Base-by-base conservation (phyloP, 2,888 invertebrate species). In the Caenorhabditis sp. region DNA sequence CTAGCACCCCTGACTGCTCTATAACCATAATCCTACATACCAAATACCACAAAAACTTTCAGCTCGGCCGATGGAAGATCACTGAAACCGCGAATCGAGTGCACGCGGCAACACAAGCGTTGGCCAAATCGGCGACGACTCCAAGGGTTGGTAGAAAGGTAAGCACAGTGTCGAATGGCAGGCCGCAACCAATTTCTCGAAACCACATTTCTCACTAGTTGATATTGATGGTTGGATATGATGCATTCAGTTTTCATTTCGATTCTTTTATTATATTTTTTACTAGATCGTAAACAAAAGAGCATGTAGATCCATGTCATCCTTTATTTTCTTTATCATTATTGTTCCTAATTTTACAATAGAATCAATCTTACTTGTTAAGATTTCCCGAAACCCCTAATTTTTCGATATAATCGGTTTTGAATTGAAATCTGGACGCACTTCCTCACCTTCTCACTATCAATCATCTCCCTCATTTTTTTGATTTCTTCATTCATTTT, bases 61-160 rank as follows among this genome's bases (percentile, higher is more conserved):
- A 87, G 85, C 82, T 88, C 35, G 92, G 92, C 7, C 88, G 92
- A 44, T 92, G 92, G 92, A 92, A 92, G 82, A 85, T 92, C 59
- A 90, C 88, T 19, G 91, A 92, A 49, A 88, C 91, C 7, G 89
- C 92, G 7, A 89, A 90, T 51, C 83, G 88, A 56, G 89, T 90
- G 26, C 90, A 90, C 58, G 90, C 89, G 5, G 89, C 90, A 8
- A 85, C 87, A 1, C 87, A 88, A 59, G 86, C 88, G 12, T 54
- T 80, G 44, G 74, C 80, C 19, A 84, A 85, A 56, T 83, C 83
- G 44, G 81, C 79, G 64, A 87, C 87, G 58, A 85, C 87, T 51
- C 87, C 87, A 24, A 58, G 85, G 82, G 87, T 85, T 70, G 79
- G 81, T 80, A 68, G 82, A 80, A 82, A 85, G 84, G 84, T 85